These are phyloP conservation scores for Orientallactaga bullata DNA, from an alignment of 2,113 vertebrate species.

Conservation along the genomic window DNA sequence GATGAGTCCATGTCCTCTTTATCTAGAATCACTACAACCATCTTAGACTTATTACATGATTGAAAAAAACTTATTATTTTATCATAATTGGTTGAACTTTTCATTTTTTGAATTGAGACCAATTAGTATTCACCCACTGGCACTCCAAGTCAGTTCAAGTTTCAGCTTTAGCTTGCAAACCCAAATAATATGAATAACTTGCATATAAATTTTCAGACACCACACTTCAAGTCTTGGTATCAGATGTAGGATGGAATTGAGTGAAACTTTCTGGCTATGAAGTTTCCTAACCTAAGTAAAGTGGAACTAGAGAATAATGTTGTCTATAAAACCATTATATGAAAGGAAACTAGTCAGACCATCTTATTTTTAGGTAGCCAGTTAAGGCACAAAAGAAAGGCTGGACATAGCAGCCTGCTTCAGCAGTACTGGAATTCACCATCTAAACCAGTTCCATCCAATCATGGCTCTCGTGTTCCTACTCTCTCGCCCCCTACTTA, in stretches of 20 bases:
- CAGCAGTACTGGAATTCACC: too few species aligned
- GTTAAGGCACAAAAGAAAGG: too few species aligned
- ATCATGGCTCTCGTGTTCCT: too few species aligned
- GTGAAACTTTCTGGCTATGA: background rate
- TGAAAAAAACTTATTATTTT: slow-evolving; percentile 18
- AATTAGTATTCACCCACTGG: background rate
- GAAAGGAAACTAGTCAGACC: too few species aligned
- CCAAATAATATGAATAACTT: slow-evolving; percentile 30
- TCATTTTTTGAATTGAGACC: background rate
- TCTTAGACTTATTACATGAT: background rate
- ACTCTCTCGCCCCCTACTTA: too few species aligned
- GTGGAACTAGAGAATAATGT: background rate
- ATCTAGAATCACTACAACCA: background rate
- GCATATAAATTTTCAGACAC: slow-evolving; percentile 9
- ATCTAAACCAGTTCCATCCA: too few species aligned
- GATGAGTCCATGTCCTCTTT: background rate
- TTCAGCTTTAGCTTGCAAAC: slow-evolving; percentile 9
- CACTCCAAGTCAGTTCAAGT: background rate
- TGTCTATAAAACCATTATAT: background rate
- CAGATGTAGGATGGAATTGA: background rate
- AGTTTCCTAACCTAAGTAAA: background rate
- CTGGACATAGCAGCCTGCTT: too few species aligned
- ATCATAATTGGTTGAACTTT: background rate
- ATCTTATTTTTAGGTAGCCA: too few species aligned
- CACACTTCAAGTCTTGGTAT: background rate